Evolutionary conservation across 2,888 invertebrate species (phyloP).

Genomic region (Acanthopleura granulata): DNA sequence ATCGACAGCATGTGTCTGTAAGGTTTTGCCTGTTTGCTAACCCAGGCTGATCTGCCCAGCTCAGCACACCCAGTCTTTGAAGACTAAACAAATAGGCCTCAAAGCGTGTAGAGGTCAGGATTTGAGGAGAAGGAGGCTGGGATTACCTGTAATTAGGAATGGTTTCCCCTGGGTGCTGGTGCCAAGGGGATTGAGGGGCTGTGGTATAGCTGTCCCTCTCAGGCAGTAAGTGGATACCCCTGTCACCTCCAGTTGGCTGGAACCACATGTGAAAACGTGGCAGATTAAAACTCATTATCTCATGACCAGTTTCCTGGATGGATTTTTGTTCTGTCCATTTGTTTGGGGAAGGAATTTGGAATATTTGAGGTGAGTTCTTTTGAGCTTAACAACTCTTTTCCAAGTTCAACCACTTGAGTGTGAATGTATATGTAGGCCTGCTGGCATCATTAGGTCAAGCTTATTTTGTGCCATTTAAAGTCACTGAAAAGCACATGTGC

Average conservation of each 20-base stretch:
- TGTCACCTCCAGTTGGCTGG: background rate
- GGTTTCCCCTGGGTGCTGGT: too few relatives aligned
- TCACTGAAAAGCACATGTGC: too few relatives aligned
- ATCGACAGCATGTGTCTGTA: background rate
- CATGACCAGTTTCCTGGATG: background rate
- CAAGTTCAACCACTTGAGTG: too few relatives aligned
- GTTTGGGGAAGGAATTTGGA: background rate
- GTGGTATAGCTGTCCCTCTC: background rate
- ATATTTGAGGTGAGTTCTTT: slow-evolving; percentile 2
- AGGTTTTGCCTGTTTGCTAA: background rate
- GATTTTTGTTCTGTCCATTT: background rate
- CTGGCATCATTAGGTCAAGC: too few relatives aligned
- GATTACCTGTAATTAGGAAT: slow-evolving; percentile 6
- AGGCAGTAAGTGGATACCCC: background rate
- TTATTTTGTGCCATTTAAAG: too few relatives aligned
- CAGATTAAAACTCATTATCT: background rate
- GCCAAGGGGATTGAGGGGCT: too few relatives aligned
- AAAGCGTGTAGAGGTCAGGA: background rate
- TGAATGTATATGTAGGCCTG: too few relatives aligned
- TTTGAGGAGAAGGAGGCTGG: background rate
- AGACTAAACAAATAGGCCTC: background rate
- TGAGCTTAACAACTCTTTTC: background rate
- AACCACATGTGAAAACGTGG: background rate
- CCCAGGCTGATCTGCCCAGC: background rate
- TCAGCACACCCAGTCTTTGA: background rate